Evolutionary conservation across 2,888 invertebrate species (phyloP).

Genomic region (Epinotia nisella): DNA sequence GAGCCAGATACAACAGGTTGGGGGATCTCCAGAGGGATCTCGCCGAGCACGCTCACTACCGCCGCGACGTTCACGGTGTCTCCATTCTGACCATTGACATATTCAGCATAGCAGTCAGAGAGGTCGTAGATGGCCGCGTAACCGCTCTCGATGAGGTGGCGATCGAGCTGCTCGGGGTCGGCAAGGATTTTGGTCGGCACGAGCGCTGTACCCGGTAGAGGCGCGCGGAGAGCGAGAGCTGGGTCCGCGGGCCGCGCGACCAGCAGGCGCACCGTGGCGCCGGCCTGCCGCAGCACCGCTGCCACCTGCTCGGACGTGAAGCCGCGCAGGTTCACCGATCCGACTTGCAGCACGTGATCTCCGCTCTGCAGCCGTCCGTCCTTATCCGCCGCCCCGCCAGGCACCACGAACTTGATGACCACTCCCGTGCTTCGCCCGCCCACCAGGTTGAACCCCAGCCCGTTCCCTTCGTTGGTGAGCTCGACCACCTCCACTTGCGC

Average conservation of each 20-base stretch:
- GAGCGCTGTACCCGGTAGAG: constrained; percentile 93
- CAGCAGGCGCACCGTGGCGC: constrained; percentile 93
- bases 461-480: constrained; percentile 98
- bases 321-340: constrained; percentile 96
- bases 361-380: constrained; percentile 98
- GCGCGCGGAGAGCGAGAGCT: constrained; percentile 90
- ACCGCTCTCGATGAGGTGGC: constrained; percentile 92
- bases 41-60: constrained; percentile 77
- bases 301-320: constrained; percentile 98
- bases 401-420: constrained; percentile 98
- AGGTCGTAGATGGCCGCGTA: constrained; percentile 85
- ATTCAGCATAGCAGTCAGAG: constrained; percentile 73
- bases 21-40: constrained; percentile 75
- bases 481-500: constrained; percentile 99
- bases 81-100: constrained; percentile 71
- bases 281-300: constrained; percentile 88
- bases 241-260: constrained; percentile 97
- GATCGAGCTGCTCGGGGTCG: constrained; percentile 95
- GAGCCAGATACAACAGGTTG: constrained; percentile 69
- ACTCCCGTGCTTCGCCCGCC: constrained; percentile 99
- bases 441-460: constrained; percentile 99
- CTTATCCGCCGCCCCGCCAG: constrained; percentile 98
- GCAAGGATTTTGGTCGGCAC: constrained; percentile 96
- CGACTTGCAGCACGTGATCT: constrained; percentile 98
- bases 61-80: constrained; percentile 68